Evolutionary conservation across 2,888 invertebrate genomes (phyloP).

Genomic region (Cordylochernes scorpioides): DNA sequence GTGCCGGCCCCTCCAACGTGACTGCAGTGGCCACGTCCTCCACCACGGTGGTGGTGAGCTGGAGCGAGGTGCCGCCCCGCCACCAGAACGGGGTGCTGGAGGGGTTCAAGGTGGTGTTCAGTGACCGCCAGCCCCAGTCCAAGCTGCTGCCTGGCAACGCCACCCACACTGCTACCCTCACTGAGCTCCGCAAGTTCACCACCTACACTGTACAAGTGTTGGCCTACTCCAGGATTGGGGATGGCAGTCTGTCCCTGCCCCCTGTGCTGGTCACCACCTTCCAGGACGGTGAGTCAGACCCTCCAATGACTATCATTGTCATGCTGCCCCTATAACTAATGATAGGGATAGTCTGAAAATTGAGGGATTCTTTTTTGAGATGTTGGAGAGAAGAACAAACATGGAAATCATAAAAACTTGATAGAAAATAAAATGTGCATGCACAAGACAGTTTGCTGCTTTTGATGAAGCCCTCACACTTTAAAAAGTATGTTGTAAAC

Average conservation of each 20-base stretch:
- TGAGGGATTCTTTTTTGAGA: too few species aligned
- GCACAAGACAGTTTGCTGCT: too few species aligned
- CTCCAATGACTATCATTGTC: too few species aligned
- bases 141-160: too few species aligned
- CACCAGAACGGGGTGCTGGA: conserved; percentile 80
- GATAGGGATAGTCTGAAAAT: background rate
- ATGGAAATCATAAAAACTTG: too few species aligned
- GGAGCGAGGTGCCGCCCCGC: conserved; percentile 61
- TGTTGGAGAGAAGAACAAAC: background rate
- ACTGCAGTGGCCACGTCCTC: conserved; percentile 71
- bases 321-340: too few species aligned
- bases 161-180: conserved; percentile 58
- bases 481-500: too few species aligned
- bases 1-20: conserved; percentile 53
- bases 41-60: conserved; percentile 69
- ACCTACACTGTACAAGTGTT: conserved; percentile 70
- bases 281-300: conserved; percentile 69
- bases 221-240: conserved; percentile 74
- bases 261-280: conserved; percentile 60
- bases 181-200: conserved; percentile 59
- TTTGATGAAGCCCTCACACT: too few species aligned
- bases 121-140: background rate
- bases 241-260: conserved; percentile 60
- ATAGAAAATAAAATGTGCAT: too few species aligned
- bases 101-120: conserved; percentile 40